phyloP scores from a whole-genome alignment of 2,797 vertebrate genomes.

The Podargus strigoides region DNA sequence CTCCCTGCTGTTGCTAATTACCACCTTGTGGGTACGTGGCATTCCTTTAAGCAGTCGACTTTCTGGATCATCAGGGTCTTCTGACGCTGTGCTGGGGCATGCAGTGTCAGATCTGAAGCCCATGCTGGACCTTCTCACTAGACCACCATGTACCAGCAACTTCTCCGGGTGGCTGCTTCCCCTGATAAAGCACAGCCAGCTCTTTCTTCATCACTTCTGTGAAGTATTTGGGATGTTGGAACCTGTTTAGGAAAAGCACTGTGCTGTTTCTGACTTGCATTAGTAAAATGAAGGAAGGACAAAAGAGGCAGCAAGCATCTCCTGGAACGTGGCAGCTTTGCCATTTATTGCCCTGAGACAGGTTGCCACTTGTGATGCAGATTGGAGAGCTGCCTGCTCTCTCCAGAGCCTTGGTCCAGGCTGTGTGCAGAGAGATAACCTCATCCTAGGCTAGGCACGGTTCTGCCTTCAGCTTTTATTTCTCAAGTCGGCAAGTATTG shows the following conservation, averaged over 20 bases:
- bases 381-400: neutral
- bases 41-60: neutral
- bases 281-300: neutral
- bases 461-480: neutral
- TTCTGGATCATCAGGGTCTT: neutral
- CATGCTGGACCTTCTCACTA: fast-evolving
- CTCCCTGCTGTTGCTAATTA: neutral
- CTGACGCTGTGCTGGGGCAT: neutral
- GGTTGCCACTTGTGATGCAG: neutral
- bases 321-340: neutral
- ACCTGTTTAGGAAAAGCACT: neutral
- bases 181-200: fast-evolving
- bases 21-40: neutral
- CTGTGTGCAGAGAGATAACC: neutral
- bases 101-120: neutral
- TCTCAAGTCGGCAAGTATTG: neutral
- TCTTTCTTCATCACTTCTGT: no score
- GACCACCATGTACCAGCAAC: neutral
- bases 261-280: neutral
- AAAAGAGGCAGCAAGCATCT: neutral
- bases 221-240: neutral
- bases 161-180: fast-evolving
- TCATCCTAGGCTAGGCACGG: fast-evolving
- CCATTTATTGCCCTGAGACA: fast-evolving
- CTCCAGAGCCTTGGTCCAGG: neutral